Evolutionary conservation across 1,140 invertebrate species (phyloP).

Genomic region (Diachasma alloeum): DNA sequence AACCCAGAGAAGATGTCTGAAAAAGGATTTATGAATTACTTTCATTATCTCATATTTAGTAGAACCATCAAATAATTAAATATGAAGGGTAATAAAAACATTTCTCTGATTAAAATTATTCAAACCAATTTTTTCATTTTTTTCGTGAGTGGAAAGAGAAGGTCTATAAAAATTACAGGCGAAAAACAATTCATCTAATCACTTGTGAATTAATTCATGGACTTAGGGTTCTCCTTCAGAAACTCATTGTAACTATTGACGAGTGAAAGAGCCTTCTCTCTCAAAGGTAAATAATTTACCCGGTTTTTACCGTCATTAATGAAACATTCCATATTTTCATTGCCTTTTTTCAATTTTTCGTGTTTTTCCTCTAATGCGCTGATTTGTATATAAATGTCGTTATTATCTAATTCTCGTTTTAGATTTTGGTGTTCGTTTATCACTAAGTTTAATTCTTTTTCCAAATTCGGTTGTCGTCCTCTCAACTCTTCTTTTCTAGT

Average conservation of each 20-base stretch:
- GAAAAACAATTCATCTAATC: too few relatives aligned
- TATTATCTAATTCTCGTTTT: conserved; percentile 47
- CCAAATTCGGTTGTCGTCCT: conserved; percentile 34
- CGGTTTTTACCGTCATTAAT: conserved; percentile 41
- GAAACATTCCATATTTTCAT: conserved; percentile 42
- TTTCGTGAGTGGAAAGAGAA: too few relatives aligned
- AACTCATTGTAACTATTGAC: conserved; percentile 39
- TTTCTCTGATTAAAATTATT: too few relatives aligned
- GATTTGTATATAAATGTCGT: conserved; percentile 56
- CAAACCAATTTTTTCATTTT: too few relatives aligned
- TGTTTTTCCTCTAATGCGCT: conserved; percentile 52
- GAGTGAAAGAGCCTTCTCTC: conserved; percentile 37
- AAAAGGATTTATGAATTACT: too few relatives aligned
- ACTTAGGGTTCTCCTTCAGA: conserved; percentile 44
- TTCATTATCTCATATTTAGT: too few relatives aligned
- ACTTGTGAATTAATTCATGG: conserved; percentile 35
- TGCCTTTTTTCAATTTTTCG: conserved; percentile 45
- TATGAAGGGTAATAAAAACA: too few relatives aligned
- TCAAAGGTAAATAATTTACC: conserved; percentile 44
- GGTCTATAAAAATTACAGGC: too few relatives aligned
- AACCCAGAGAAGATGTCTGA: too few relatives aligned
- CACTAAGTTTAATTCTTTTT: conserved; percentile 41
- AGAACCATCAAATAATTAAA: too few relatives aligned
- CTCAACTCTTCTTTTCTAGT: conserved; percentile 42
- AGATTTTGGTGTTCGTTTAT: conserved; percentile 46